phyloP scores from a whole-genome alignment of 2,888 invertebrate species.

The Perdita meconis region DNA sequence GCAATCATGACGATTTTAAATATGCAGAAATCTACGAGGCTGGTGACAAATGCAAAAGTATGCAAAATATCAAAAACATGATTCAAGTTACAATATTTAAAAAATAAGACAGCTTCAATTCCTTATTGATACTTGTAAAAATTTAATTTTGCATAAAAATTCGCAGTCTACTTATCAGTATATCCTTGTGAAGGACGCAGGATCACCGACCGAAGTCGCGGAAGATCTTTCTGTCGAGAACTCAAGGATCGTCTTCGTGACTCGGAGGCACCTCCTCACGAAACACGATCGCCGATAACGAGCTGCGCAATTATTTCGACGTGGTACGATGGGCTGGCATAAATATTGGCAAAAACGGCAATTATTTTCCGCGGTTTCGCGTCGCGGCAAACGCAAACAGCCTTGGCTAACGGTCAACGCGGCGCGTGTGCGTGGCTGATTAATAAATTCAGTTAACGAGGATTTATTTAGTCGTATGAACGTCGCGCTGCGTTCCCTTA shows the following conservation, averaged over 20 bases:
- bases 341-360: conserved; percentile 62
- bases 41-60: too few species aligned
- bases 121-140: too few species aligned
- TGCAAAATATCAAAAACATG: too few species aligned
- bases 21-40: too few species aligned
- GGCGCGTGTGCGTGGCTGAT: conserved; percentile 58
- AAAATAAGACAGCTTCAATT: too few species aligned
- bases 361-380: conserved; percentile 55
- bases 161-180: too few species aligned
- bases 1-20: too few species aligned
- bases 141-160: too few species aligned
- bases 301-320: conserved; percentile 68
- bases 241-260: conserved; percentile 56
- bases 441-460: conserved; percentile 64
- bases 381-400: conserved; percentile 17
- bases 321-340: conserved; percentile 43
- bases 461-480: conserved; percentile 57
- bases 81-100: too few species aligned
- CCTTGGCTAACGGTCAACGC: conserved; percentile 48
- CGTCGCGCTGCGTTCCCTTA: conserved; percentile 48
- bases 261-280: conserved; percentile 37
- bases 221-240: conserved; percentile 39
- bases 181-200: conserved; percentile 37
- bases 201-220: conserved; percentile 47
- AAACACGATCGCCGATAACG: conserved; percentile 64